Base-by-base conservation (phyloP, 64 coral and sea anemone species). In the Porites australiensis region DNA sequence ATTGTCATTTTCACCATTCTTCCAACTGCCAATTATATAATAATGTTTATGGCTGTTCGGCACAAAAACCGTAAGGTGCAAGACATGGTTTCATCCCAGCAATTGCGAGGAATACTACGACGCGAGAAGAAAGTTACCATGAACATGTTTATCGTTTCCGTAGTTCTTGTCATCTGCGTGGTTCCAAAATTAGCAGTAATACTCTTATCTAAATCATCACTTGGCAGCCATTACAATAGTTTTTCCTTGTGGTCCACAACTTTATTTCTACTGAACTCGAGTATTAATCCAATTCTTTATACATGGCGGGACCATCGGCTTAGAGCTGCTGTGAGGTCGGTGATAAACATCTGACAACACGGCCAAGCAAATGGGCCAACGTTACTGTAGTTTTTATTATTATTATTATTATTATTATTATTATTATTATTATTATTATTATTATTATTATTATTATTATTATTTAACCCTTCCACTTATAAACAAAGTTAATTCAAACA, bases 261-360 rank as follows among this genome's bases (percentile, higher is more conserved):
- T 23, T 2, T 57, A 6, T 1, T 78, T 2, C 22, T 18, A 8
- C 8, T 78, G 3, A 78, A 78, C 20, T 78, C 75, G 19, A 55
- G 50, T 51, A 55, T 78, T 55, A 78, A 78, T 78, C 75, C 75
- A 11, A 10, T 57, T 13, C 54, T 78, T 78, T 78, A 55, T 54
- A 13, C 55, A 8, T 5, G 20, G 54, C 50, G 75, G 57, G 27
- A n/a, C 12, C 5, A 3, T 13, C 50, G 57, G 9, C 54, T 78
- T 8, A 55, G 75, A 55, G 27, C 8, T 8, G 50, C 75, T 12
- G 18, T 78, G 13, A 64, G 3, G 54, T 57, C 54, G 3, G 12
- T 9, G 12, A 12, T 57, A 37, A 37, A 37, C 27, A 37, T 37
- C 27, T 37, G 27, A 37, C 0, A 37, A 37, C 27, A 37, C 27